phyloP scores from a whole-genome alignment of 30 jellyfish, hydroid and myxozoan species.

The Mastigias papua region DNA sequence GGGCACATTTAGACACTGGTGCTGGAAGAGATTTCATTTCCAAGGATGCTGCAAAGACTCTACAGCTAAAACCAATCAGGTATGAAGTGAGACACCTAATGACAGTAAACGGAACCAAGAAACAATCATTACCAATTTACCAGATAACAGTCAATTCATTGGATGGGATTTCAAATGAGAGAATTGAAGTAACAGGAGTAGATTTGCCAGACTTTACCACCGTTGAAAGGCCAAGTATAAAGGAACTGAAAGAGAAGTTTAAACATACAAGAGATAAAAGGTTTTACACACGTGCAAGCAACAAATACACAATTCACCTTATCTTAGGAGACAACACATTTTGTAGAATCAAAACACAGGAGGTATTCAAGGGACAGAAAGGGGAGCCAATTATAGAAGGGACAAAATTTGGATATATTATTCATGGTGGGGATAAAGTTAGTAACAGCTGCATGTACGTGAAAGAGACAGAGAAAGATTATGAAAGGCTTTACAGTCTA shows the following conservation, averaged over 20 bases:
- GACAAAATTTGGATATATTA: too few species aligned
- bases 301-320: background rate
- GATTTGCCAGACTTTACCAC: background rate
- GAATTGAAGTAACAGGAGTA: background rate
- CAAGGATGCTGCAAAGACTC: background rate
- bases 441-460: too few species aligned
- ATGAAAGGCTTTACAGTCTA: too few species aligned
- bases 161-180: background rate
- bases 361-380: too few species aligned
- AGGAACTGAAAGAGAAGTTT: background rate
- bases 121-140: background rate
- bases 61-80: background rate
- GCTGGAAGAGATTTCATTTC: background rate
- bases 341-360: background rate
- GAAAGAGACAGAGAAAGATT: too few species aligned
- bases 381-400: too few species aligned
- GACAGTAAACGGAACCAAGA: background rate
- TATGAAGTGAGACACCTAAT: background rate
- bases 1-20: background rate
- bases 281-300: background rate
- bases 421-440: too few species aligned
- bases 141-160: background rate
- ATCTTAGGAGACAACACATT: background rate
- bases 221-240: background rate
- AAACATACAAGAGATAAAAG: background rate